Evolutionary conservation across 92 coral and sea anemone species (phyloP).

Genomic region (Desmophyllum pertusum): DNA sequence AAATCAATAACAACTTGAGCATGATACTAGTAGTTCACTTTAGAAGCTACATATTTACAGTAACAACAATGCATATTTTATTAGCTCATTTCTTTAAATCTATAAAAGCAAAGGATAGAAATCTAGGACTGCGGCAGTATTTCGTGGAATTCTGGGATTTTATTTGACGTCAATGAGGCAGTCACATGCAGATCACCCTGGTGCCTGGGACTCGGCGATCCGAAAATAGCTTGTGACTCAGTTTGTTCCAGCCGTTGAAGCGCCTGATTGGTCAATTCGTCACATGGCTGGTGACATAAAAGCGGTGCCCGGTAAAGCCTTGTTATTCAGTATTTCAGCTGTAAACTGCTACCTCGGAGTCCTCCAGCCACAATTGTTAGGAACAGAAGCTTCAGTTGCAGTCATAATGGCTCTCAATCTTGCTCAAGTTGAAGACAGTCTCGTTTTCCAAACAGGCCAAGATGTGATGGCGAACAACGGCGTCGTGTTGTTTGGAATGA

Average conservation of each 20-base stretch:
- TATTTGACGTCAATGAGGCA: too few relatives aligned
- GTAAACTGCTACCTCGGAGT: not conserved
- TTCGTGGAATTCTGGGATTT: too few relatives aligned
- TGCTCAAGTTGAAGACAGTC: constrained; percentile 36
- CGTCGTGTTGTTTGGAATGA: constrained; percentile 79
- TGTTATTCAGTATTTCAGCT: too few relatives aligned
- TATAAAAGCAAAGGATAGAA: too few relatives aligned
- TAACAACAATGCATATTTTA: too few relatives aligned
- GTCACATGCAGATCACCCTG: too few relatives aligned
- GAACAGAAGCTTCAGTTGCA: not conserved
- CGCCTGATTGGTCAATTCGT: constrained; percentile 18
- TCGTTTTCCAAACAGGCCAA: constrained; percentile 61
- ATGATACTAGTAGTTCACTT: too few relatives aligned
- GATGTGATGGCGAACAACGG: constrained; percentile 61
- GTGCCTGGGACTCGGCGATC: too few relatives aligned
- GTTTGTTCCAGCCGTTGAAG: constrained; percentile 8
- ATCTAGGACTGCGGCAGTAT: too few relatives aligned
- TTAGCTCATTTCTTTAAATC: too few relatives aligned
- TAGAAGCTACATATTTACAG: too few relatives aligned
- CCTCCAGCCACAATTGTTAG: not conserved
- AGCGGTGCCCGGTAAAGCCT: not conserved
- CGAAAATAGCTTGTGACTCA: not conserved
- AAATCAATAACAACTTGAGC: too few relatives aligned
- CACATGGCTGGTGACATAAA: not conserved
- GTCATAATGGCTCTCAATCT: constrained; percentile 47